These are phyloP conservation scores for Collichthys lucidus DNA, from an alignment of 2,113 vertebrate genomes.

Conservation along the genomic window DNA sequence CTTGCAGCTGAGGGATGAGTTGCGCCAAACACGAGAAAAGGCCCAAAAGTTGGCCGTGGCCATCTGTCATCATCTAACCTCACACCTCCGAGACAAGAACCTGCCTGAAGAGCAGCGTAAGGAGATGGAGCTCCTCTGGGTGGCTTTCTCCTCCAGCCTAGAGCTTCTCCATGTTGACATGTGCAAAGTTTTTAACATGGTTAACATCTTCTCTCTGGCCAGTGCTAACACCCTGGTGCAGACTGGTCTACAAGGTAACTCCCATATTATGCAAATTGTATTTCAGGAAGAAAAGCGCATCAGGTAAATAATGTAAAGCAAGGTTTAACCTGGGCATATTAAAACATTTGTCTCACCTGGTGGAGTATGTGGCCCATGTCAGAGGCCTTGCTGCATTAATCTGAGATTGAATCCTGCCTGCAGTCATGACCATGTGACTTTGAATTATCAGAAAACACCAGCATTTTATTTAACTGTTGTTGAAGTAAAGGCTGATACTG, in stretches of 20 bases:
- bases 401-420: too few relatives aligned
- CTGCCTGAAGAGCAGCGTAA: slow-evolving; percentile 78
- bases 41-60: slow-evolving; percentile 77
- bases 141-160: slow-evolving; percentile 85
- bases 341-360: too few relatives aligned
- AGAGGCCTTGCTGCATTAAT: too few relatives aligned
- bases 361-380: too few relatives aligned
- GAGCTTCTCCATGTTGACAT: slow-evolving; percentile 87
- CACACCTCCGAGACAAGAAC: slow-evolving; percentile 81
- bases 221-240: slow-evolving; percentile 73
- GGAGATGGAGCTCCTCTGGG: slow-evolving; percentile 86
- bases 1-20: slow-evolving; percentile 80
- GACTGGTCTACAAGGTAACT: slow-evolving; percentile 85
- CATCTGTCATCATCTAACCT: slow-evolving; percentile 79
- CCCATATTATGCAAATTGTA: background rate
- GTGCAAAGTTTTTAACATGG: slow-evolving; percentile 85
- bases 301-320: too few relatives aligned
- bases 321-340: too few relatives aligned
- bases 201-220: slow-evolving; percentile 75
- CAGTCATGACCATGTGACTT: background rate
- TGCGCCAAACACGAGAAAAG: slow-evolving; percentile 81
- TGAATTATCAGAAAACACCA: background rate
- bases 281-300: background rate
- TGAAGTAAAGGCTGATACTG: background rate
- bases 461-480: background rate